These are phyloP conservation scores for Meriones unguiculatus DNA, from an alignment of 2,113 vertebrate genomes.

Conservation along the genomic window DNA sequence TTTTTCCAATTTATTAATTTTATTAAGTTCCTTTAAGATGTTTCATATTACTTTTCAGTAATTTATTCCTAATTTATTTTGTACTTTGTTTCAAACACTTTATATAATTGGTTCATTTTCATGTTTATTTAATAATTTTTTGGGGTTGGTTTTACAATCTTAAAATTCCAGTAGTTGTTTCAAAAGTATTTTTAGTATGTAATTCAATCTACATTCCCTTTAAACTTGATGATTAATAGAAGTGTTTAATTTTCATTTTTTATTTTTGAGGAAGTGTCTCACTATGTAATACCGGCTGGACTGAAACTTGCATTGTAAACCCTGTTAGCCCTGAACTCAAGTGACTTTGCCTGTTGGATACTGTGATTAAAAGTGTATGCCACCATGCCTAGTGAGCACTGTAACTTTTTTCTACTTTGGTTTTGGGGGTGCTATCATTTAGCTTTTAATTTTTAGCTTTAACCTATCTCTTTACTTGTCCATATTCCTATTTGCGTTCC, in stretches of 20 bases:
- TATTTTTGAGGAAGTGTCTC: neutral
- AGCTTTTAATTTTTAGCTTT: conserved; percentile 1
- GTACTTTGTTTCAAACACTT: neutral
- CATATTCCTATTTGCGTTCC: conserved; percentile 7
- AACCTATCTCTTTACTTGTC: neutral
- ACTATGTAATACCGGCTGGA: neutral
- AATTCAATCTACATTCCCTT: neutral
- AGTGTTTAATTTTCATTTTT: neutral
- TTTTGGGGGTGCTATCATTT: neutral
- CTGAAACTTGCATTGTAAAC: neutral
- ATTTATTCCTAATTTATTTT: conserved; percentile 45
- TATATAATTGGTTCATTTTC: conserved; percentile 22
- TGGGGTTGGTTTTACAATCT: neutral
- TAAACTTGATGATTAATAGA: neutral
- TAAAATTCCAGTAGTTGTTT: neutral
- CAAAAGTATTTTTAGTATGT: neutral
- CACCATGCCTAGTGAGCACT: neutral
- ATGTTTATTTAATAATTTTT: neutral
- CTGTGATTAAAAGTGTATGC: neutral
- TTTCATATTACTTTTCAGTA: neutral
- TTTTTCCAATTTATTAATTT: neutral
- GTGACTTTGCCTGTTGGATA: neutral
- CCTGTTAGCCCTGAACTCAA: neutral
- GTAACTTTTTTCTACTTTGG: neutral
- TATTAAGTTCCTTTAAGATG: neutral